Percentiles rank a stretch among this genome's conserved stretches.
Conservation (phyloP, 2,888 invertebrate species). For the Andrena camellia region DNA sequence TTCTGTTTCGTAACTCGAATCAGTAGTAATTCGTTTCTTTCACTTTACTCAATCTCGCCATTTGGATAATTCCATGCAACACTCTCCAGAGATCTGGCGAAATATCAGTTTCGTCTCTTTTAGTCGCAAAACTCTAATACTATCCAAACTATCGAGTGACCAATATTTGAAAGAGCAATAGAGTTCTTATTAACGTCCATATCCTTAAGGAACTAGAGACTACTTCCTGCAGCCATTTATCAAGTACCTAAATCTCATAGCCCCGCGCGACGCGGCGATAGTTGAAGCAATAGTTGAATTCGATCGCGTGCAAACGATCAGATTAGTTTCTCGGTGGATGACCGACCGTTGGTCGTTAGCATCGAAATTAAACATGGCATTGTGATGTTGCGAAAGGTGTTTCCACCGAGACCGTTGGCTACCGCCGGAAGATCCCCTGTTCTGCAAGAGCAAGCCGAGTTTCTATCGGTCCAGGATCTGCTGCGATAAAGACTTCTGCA, state of each 20-base stretch:
- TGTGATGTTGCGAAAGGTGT: constrained; percentile 85
- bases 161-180: no score
- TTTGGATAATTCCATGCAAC: no score
- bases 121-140: no score
- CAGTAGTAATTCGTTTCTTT: neutral
- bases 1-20: neutral
- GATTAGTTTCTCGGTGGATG: neutral
- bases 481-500: constrained; percentile 88
- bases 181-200: no score
- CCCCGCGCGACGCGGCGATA: neutral
- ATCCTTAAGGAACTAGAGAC: no score
- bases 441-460: constrained; percentile 85
- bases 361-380: constrained; percentile 65
- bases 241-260: neutral
- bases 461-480: constrained; percentile 85
- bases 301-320: constrained; percentile 2
- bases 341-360: constrained; percentile 1
- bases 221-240: no score
- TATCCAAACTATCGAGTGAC: no score
- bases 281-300: constrained; percentile 17
- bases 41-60: no score
- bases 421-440: constrained; percentile 87
- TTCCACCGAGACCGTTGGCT: constrained; percentile 86
- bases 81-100: no score
- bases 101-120: no score